phyloP scores from a whole-genome alignment of 2,113 vertebrate genomes.

The Ptychochromis oligacanthus region DNA sequence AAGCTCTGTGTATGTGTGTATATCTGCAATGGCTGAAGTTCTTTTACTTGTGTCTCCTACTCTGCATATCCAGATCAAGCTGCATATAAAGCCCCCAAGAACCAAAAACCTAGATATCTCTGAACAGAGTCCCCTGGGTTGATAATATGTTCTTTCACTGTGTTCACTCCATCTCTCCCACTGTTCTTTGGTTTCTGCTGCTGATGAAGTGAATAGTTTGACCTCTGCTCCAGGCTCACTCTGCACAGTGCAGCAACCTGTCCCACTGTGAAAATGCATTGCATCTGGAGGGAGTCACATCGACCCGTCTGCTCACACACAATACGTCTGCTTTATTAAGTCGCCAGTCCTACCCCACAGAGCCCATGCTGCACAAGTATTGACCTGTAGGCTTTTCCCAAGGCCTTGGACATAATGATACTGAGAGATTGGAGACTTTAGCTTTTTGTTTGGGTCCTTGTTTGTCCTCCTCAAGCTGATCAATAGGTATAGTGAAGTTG shows the following conservation, averaged over 20 bases:
- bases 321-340: slow-evolving; percentile 78
- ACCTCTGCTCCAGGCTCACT: slow-evolving; percentile 68
- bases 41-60: neutral
- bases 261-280: slow-evolving; percentile 78
- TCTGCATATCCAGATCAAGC: neutral
- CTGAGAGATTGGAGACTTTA: slow-evolving; percentile 49
- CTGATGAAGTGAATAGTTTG: slow-evolving; percentile 72
- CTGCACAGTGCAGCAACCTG: slow-evolving; percentile 63
- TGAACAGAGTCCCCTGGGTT: slow-evolving; percentile 53
- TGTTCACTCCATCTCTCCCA: slow-evolving; percentile 56
- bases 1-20: slow-evolving; percentile 51
- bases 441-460: slow-evolving; percentile 62
- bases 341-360: slow-evolving; percentile 49
- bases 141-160: slow-evolving; percentile 64
- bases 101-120: slow-evolving; percentile 17
- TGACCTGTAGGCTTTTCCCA: slow-evolving; percentile 75
- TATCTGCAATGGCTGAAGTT: neutral
- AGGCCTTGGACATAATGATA: slow-evolving; percentile 68
- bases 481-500: slow-evolving; percentile 58
- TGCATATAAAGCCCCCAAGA: neutral
- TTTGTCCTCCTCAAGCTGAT: slow-evolving; percentile 68
- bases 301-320: slow-evolving; percentile 75
- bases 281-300: slow-evolving; percentile 68
- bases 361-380: slow-evolving; percentile 55
- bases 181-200: slow-evolving; percentile 71